Evolutionary conservation across 2,888 invertebrate genomes (phyloP).

Genomic region (Tiphia femorata): DNA sequence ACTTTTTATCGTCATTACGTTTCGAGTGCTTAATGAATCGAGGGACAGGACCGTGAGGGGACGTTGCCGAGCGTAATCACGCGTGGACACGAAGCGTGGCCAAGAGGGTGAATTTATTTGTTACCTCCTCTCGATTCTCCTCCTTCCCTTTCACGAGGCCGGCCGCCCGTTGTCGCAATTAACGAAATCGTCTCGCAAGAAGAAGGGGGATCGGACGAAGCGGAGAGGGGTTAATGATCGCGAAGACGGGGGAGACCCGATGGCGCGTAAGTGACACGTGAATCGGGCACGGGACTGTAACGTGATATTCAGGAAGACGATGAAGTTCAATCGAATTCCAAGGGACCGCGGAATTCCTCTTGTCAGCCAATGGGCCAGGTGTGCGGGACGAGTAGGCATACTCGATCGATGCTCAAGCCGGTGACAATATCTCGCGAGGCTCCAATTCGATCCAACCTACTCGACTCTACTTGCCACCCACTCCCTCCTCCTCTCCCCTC

Average conservation of each 20-base stretch:
- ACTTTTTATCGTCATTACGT: no score
- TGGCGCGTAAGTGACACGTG: no score
- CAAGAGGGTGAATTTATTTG: neutral
- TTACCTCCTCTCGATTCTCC: neutral
- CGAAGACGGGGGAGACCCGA: no score
- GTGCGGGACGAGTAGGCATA: conserved; percentile 18
- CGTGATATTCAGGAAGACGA: no score
- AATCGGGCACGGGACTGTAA: no score
- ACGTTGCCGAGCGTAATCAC: no score
- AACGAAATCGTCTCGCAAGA: neutral
- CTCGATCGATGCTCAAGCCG: conserved; percentile 39
- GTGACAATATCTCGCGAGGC: conserved; percentile 51
- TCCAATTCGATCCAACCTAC: conserved; percentile 40
- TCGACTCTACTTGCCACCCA: conserved; percentile 7
- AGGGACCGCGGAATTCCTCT: neutral
- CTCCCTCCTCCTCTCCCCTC: neutral
- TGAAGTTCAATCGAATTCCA: neutral
- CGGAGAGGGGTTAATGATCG: no score
- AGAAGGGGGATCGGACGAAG: neutral
- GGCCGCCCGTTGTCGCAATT: neutral
- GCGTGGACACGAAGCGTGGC: no score
- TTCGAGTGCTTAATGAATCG: no score
- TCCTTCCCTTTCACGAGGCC: no score
- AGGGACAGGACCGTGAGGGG: no score
- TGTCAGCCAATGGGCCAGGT: conserved; percentile 2